Percentiles rank a stretch among this genome's conserved stretches.
These are phyloP conservation scores for Bos javanicus DNA, from an alignment of 2,113 vertebrate species.

Conservation along the genomic window DNA sequence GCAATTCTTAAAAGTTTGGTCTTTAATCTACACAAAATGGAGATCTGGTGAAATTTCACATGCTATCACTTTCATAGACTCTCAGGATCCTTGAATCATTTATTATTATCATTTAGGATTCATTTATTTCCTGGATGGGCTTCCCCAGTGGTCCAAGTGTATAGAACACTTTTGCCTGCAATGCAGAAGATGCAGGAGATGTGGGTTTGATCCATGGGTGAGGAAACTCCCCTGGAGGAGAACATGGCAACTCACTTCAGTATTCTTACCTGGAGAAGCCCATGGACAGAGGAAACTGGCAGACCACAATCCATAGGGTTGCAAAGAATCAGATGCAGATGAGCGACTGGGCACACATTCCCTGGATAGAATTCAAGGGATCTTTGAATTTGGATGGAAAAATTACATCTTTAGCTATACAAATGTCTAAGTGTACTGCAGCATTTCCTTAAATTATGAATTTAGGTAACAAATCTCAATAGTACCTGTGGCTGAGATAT, in stretches of 20 bases:
- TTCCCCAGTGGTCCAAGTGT: background rate
- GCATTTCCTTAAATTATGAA: background rate
- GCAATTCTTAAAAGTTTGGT: background rate
- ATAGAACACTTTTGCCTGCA: background rate
- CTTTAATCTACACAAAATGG: background rate
- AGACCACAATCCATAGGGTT: background rate
- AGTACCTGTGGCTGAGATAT: background rate
- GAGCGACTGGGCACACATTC: background rate
- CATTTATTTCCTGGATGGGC: background rate
- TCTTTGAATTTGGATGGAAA: background rate
- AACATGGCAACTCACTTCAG: background rate
- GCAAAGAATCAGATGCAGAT: background rate
- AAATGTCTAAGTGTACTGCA: background rate
- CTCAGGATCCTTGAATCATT: background rate
- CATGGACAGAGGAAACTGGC: background rate
- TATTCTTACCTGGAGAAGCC: background rate
- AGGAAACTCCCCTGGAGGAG: background rate
- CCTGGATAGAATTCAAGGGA: background rate
- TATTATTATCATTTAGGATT: background rate
- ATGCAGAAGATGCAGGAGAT: background rate
- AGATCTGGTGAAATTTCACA: background rate
- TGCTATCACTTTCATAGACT: background rate
- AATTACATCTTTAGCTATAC: background rate
- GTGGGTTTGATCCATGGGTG: background rate
- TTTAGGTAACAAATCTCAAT: background rate